Percentiles rank a stretch among this genome's conserved stretches.
These are phyloP conservation scores for Sylvilagus floridanus DNA, from an alignment of 2,797 vertebrate genomes.

Conservation along the genomic window DNA sequence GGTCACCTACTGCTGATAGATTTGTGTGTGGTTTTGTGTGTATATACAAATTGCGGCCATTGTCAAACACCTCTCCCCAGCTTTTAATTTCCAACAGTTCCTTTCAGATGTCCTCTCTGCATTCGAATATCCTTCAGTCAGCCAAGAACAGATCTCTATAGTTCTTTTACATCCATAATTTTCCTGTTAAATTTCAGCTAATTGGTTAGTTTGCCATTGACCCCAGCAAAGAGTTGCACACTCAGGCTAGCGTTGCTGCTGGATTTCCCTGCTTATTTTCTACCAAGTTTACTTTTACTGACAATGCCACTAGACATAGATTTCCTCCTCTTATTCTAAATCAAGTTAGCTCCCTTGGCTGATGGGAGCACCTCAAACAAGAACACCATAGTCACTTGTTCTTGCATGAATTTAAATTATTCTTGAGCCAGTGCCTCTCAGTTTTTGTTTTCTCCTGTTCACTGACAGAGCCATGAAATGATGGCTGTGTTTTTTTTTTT, in stretches of 20 bases:
- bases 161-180: background rate
- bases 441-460: background rate
- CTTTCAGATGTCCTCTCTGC: background rate
- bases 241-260: background rate
- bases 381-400: background rate
- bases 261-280: background rate
- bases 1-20: background rate
- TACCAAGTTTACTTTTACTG: conserved; percentile 20
- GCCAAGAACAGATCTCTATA: background rate
- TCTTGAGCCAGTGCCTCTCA: background rate
- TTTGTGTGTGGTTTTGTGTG: background rate
- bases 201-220: background rate
- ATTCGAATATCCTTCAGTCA: background rate
- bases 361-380: background rate
- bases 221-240: background rate
- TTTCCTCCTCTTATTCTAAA: background rate
- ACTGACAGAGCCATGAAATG: background rate
- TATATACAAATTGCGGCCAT: background rate
- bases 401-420: background rate
- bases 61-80: background rate
- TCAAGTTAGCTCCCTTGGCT: background rate
- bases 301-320: background rate
- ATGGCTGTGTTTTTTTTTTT: background rate
- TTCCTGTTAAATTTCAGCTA: conserved; percentile 5
- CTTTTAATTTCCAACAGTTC: background rate